Conservation (phyloP, 2,113 vertebrate species). For the Antigone vipio region DNA sequence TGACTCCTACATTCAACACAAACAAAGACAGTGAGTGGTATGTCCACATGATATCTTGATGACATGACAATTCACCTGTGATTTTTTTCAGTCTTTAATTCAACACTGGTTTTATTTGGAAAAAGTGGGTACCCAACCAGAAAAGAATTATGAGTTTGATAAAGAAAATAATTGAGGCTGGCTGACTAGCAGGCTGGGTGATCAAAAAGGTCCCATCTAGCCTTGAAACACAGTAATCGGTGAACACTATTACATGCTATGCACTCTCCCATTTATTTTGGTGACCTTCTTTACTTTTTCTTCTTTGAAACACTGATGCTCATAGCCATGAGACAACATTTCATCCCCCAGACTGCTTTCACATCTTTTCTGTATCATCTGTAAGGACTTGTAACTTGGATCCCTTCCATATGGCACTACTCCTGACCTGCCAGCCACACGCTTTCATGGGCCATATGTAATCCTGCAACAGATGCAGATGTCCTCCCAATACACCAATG, state of each 20-base stretch:
- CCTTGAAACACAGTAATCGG: neutral
- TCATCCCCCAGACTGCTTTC: neutral
- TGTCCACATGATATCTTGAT: neutral
- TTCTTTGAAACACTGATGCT: neutral
- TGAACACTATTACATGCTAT: neutral
- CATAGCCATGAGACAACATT: neutral
- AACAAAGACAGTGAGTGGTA: neutral
- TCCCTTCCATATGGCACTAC: neutral
- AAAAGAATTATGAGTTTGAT: neutral
- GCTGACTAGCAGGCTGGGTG: neutral
- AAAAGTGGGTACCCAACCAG: neutral
- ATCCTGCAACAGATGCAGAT: neutral
- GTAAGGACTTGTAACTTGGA: neutral
- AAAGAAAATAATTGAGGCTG: neutral
- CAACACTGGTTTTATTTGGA: neutral
- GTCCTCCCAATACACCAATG: neutral
- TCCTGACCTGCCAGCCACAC: neutral
- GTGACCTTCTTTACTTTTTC: neutral
- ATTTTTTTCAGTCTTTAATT: neutral
- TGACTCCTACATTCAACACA: neutral
- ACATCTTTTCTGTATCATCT: neutral
- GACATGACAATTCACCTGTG: neutral
- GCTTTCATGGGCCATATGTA: neutral
- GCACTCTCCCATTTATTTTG: neutral
- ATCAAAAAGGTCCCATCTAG: neutral